Conservation (phyloP, 2,113 vertebrate genomes). For the Trogon melanurus region DNA sequence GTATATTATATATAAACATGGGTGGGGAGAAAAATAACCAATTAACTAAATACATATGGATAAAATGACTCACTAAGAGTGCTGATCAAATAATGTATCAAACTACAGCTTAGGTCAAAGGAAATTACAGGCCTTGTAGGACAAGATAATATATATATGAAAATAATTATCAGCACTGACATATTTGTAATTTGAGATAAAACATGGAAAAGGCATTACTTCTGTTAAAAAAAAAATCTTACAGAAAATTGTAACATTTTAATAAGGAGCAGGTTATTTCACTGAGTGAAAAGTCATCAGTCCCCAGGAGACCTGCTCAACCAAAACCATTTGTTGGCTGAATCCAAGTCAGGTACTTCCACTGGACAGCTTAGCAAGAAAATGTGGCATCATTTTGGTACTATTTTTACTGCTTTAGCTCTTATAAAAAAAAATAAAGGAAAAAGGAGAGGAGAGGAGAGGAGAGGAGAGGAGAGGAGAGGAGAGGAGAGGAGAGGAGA, state of each 20-base stretch:
- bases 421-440: background rate
- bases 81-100: conserved; percentile 74
- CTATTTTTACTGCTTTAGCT: background rate
- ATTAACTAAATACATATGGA: conserved; percentile 79
- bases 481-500: too few species aligned
- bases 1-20: conserved; percentile 78
- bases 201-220: background rate
- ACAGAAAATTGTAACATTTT: conserved; percentile 46
- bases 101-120: conserved; percentile 76
- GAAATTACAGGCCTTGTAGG: conserved; percentile 72
- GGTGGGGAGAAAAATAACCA: conserved; percentile 71
- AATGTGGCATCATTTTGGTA: background rate
- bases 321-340: background rate
- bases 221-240: conserved; percentile 20
- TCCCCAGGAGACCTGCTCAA: background rate
- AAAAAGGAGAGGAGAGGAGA: too few species aligned
- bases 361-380: background rate
- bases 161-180: conserved; percentile 66
- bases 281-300: background rate
- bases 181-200: conserved; percentile 62
- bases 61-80: conserved; percentile 74
- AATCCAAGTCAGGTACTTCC: background rate
- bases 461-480: too few species aligned
- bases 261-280: conserved; percentile 27
- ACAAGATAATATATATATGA: conserved; percentile 71